phyloP scores from a whole-genome alignment of 2,113 vertebrate species.

The Clinocottus analis region DNA sequence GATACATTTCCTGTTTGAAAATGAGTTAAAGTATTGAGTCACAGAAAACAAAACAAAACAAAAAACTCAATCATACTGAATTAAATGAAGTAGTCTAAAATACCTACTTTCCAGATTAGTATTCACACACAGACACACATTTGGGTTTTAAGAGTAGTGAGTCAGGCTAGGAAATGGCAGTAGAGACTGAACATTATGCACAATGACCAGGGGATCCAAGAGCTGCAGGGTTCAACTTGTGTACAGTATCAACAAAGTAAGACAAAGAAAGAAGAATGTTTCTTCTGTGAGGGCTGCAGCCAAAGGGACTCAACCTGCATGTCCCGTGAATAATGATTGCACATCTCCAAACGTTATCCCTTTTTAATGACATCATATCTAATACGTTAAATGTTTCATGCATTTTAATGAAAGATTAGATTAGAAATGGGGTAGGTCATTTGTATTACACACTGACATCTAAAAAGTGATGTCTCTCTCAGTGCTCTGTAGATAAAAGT shows the following conservation, averaged over 20 bases:
- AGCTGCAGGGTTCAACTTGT: slow-evolving; percentile 7
- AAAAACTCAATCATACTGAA: not conserved
- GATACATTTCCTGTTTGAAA: not conserved
- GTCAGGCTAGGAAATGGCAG: slow-evolving; percentile 43
- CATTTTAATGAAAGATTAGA: slow-evolving; percentile 12
- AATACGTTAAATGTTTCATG: slow-evolving; percentile 12
- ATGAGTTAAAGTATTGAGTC: not conserved
- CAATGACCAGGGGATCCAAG: not conserved
- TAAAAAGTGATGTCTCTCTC: slow-evolving; percentile 27
- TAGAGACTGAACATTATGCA: slow-evolving; percentile 17
- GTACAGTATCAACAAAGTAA: not conserved
- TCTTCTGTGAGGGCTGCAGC: slow-evolving; percentile 13
- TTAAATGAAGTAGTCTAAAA: not conserved
- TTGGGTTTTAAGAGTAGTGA: not conserved
- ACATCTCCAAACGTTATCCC: slow-evolving; percentile 8
- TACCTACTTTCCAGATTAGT: not conserved
- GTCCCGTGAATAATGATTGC: slow-evolving; percentile 8
- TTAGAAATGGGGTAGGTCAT: slow-evolving; percentile 25
- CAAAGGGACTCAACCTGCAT: not conserved
- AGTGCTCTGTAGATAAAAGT: slow-evolving; percentile 23
- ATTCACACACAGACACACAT: not conserved
- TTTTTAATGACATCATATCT: slow-evolving; percentile 5
- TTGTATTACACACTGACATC: slow-evolving; percentile 28
- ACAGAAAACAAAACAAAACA: not conserved
- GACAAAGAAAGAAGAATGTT: not conserved